Conservation (phyloP, 2,797 vertebrate genomes). For the Halcyon chelicuti region DNA sequence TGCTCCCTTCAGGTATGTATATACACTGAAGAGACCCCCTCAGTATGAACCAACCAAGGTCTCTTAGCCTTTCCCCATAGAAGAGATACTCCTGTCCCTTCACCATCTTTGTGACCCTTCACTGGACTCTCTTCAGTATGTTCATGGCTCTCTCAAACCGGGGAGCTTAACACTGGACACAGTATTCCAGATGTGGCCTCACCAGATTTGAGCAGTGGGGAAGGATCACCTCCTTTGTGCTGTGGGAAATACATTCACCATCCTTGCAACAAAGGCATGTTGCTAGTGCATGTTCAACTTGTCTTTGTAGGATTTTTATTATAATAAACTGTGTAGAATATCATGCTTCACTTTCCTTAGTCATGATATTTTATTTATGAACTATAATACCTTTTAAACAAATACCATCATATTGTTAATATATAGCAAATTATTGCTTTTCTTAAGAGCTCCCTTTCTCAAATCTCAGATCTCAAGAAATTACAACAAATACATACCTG, state of each 20-base stretch:
- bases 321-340: neutral
- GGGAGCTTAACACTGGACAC: neutral
- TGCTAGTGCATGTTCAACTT: neutral
- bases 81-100: neutral
- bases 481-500: neutral
- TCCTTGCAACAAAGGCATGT: neutral
- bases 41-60: rapidly evolving
- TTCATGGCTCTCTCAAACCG: neutral
- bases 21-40: neutral
- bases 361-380: neutral
- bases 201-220: neutral
- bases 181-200: no score
- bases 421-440: neutral
- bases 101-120: neutral
- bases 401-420: neutral
- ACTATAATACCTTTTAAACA: neutral
- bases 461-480: neutral
- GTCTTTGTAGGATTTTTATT: neutral
- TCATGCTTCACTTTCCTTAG: neutral
- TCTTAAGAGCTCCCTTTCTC: neutral
- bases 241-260: neutral
- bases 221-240: neutral
- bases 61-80: neutral
- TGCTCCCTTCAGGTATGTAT: neutral
- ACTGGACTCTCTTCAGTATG: neutral